These are phyloP conservation scores for Sinocyclocheilus rhinocerous DNA, from an alignment of 2,113 vertebrate species.

Conservation along the genomic window DNA sequence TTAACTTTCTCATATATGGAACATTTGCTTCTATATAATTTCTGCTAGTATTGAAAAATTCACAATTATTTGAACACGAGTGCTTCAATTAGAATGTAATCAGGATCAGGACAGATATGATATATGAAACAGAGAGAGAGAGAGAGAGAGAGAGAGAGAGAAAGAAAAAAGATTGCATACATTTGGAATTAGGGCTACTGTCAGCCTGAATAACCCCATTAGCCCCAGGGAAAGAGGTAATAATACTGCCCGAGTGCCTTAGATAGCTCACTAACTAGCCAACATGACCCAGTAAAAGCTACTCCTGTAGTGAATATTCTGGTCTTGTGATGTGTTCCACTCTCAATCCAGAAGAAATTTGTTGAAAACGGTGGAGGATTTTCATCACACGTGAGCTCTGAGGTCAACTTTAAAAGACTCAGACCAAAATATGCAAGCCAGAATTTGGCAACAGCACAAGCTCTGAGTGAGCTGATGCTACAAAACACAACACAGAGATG, in stretches of 20 bases:
- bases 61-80: neutral
- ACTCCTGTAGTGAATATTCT: slow-evolving; percentile 12
- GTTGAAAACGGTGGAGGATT: neutral
- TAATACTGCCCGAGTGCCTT: slow-evolving; percentile 15
- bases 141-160: neutral
- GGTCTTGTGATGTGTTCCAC: neutral
- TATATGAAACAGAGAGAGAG: neutral
- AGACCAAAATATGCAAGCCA: slow-evolving; percentile 33
- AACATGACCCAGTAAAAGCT: slow-evolving; percentile 8
- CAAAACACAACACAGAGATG: slow-evolving; percentile 22
- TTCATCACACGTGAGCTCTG: slow-evolving; percentile 1
- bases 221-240: slow-evolving; percentile 21
- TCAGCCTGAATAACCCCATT: slow-evolving; percentile 35
- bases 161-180: neutral
- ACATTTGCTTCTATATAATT: neutral
- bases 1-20: neutral
- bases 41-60: neutral
- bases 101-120: slow-evolving; percentile 11
- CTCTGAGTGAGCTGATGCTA: slow-evolving; percentile 11
- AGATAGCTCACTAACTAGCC: slow-evolving; percentile 10
- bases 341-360: neutral
- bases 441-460: slow-evolving; percentile 50
- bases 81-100: slow-evolving; percentile 18
- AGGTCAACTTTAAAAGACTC: slow-evolving; percentile 12
- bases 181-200: slow-evolving; percentile 13